A percentile compares a stretch with the other conserved stretches of the same genome.
phyloP scores from a whole-genome alignment of 2,888 invertebrate genomes.

The Eretmocerus hayati region DNA sequence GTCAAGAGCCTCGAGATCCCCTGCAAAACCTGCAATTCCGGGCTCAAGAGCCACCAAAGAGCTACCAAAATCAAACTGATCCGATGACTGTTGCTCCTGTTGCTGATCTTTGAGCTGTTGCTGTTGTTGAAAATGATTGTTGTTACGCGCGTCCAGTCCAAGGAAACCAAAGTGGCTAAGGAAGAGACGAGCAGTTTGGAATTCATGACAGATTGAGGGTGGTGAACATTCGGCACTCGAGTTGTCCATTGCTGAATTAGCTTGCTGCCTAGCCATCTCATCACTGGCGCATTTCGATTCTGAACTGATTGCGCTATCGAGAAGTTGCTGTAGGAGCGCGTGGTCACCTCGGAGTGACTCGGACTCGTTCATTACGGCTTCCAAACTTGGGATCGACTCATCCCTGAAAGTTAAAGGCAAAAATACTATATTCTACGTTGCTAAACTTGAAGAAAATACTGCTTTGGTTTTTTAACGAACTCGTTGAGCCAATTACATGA shows the following conservation, averaged over 20 bases:
- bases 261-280: constrained; percentile 37
- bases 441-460: too few relatives aligned
- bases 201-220: constrained; percentile 80
- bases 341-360: constrained; percentile 51
- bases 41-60: constrained; percentile 69
- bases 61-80: constrained; percentile 34
- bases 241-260: too few relatives aligned
- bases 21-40: constrained; percentile 61
- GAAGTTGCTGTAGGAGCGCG: constrained; percentile 63
- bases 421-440: too few relatives aligned
- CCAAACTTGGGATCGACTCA: constrained; percentile 81
- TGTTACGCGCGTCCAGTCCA: constrained; percentile 41
- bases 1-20: constrained; percentile 77
- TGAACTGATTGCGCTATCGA: constrained; percentile 61
- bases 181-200: constrained; percentile 91
- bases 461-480: too few relatives aligned
- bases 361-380: constrained; percentile 62
- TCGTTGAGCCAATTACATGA: too few relatives aligned
- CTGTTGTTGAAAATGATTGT: too few relatives aligned
- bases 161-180: constrained; percentile 93
- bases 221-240: constrained; percentile 69
- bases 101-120: too few relatives aligned
- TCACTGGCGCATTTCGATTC: constrained; percentile 45
- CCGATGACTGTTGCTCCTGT: too few relatives aligned
- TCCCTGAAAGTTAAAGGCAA: too few relatives aligned